Evolutionary conservation across 2,113 vertebrate genomes (phyloP).

Genomic region (Etia nguti): DNA sequence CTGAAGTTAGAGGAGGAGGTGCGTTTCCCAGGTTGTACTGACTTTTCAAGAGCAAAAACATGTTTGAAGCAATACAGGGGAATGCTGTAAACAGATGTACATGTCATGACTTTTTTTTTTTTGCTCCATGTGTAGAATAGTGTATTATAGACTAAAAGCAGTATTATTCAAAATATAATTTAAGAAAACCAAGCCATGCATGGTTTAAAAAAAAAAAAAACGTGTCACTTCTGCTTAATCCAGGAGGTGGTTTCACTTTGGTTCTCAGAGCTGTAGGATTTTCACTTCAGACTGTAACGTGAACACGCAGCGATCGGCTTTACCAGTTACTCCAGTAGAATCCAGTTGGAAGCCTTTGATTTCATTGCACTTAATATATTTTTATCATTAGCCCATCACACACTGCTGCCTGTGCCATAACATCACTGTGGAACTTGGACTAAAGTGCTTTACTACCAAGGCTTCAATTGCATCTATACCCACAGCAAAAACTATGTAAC

Average conservation of each 20-base stretch:
- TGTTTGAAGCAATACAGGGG: conserved; percentile 66
- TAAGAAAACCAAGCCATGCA: conserved; percentile 78
- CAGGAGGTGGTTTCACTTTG: conserved; percentile 59
- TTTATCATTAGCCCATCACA: conserved; percentile 12
- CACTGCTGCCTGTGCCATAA: conserved; percentile 68
- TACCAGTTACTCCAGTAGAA: conserved; percentile 52
- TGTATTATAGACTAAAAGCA: conserved; percentile 84
- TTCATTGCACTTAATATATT: conserved; percentile 52
- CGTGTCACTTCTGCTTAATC: conserved; percentile 64
- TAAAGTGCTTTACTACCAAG: conserved; percentile 64
- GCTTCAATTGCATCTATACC: conserved; percentile 63
- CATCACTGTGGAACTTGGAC: conserved; percentile 61
- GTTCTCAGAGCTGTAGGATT: conserved; percentile 56
- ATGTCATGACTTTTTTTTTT: conserved; percentile 60
- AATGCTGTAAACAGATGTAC: conserved; percentile 82
- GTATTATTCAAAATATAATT: conserved; percentile 87
- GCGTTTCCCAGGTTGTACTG: conserved; percentile 61
- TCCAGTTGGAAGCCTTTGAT: conserved; percentile 59
- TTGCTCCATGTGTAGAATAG: conserved; percentile 76
- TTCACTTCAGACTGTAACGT: conserved; percentile 56
- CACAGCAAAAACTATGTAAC: conserved; percentile 68
- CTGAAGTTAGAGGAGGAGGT: conserved; percentile 30
- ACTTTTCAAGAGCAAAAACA: conserved; percentile 43
- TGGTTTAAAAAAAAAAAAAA: conserved; percentile 58
- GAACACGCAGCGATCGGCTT: conserved; percentile 37